Evolutionary conservation across 2,113 vertebrate species (phyloP).

Genomic region (Patagioenas fasciata): DNA sequence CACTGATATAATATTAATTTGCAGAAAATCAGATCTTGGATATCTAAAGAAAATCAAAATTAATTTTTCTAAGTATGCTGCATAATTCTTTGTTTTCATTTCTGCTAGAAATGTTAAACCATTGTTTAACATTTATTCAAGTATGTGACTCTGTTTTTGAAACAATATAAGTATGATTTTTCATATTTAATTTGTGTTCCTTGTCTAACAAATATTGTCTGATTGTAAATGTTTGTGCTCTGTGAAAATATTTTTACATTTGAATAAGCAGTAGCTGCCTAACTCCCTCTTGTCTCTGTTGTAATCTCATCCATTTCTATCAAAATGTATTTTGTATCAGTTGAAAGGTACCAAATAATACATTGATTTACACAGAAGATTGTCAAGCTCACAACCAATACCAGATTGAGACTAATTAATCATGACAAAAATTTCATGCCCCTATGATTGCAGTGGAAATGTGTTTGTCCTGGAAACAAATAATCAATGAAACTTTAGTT

Average conservation of each 20-base stretch:
- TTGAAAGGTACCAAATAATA: neutral
- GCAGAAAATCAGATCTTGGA: neutral
- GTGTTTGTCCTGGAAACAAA: neutral
- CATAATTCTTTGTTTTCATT: neutral
- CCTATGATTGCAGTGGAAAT: neutral
- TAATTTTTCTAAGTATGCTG: neutral
- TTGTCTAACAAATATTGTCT: neutral
- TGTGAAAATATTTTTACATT: neutral
- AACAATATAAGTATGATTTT: neutral
- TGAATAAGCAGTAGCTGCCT: neutral
- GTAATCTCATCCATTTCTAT: neutral
- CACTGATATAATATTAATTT: neutral
- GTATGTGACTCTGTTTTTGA: neutral
- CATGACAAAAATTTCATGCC: neutral
- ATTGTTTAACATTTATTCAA: neutral
- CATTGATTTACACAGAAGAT: neutral
- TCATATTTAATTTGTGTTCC: neutral
- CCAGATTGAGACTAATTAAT: neutral
- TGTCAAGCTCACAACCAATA: neutral
- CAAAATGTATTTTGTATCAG: neutral
- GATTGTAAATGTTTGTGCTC: neutral
- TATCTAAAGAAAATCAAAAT: neutral
- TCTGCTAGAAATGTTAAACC: neutral
- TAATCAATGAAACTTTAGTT: neutral
- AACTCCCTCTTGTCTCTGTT: neutral